Evolutionary conservation across 2,113 vertebrate species (phyloP).

Genomic region (Atrichornis clamosus): DNA sequence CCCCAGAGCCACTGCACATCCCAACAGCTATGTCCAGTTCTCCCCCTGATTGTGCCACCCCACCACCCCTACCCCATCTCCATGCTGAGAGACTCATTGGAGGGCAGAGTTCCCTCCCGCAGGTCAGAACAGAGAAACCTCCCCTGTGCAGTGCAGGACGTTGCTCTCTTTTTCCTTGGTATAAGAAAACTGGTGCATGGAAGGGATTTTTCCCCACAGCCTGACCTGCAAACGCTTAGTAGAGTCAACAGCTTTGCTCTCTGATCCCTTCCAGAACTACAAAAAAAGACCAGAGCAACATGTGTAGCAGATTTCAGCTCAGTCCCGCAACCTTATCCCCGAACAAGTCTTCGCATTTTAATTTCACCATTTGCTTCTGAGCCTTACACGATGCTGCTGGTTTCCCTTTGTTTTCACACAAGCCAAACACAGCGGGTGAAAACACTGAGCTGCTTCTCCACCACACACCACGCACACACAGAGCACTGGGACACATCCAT

Average conservation of each 20-base stretch:
- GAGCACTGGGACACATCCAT: not conserved
- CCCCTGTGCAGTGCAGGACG: rapidly evolving
- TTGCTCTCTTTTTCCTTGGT: not conserved
- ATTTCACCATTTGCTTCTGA: not conserved
- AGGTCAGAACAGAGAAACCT: not conserved
- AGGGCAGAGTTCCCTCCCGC: not conserved
- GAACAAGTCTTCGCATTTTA: not conserved
- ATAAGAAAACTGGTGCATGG: not conserved
- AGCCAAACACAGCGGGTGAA: not conserved
- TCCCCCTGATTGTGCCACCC: not conserved
- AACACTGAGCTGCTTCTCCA: not conserved
- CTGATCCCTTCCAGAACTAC: not conserved
- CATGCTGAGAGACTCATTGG: rapidly evolving
- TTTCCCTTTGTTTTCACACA: not conserved
- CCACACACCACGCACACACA: not conserved
- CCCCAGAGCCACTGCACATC: not conserved
- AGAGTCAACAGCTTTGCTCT: conserved; percentile 15
- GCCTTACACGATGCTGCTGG: not conserved
- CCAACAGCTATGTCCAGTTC: not conserved
- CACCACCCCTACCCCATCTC: not conserved
- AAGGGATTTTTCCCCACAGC: not conserved
- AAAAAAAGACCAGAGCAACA: not conserved
- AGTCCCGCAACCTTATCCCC: not conserved
- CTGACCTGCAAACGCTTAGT: not conserved
- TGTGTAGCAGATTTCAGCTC: not conserved